phyloP scores from a whole-genome alignment of 2,113 vertebrate species.

The Paralichthys olivaceus region DNA sequence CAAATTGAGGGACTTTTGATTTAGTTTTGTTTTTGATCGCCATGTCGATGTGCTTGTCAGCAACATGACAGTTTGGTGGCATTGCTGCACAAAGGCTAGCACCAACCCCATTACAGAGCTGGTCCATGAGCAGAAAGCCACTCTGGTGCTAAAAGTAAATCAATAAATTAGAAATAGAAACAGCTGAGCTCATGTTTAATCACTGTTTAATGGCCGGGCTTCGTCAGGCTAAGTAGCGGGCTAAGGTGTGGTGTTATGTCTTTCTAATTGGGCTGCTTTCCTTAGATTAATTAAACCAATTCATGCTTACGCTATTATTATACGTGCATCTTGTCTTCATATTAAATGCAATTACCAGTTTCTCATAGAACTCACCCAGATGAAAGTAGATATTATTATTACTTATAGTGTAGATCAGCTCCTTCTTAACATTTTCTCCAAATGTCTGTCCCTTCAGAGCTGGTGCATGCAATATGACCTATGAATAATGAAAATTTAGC shows the following conservation, averaged over 20 bases:
- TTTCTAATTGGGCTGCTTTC: slow-evolving; percentile 5
- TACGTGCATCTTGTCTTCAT: not conserved
- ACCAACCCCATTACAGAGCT: not conserved
- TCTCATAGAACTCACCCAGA: not conserved
- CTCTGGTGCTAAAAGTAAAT: slow-evolving; percentile 45
- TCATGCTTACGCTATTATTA: not conserved
- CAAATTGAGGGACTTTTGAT: not conserved
- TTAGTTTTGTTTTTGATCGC: not conserved
- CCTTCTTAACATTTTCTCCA: not conserved
- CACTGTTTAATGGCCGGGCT: slow-evolving; percentile 45
- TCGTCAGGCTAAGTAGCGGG: slow-evolving; percentile 48
- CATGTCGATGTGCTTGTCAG: slow-evolving; percentile 11
- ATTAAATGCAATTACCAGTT: not conserved
- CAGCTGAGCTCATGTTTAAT: slow-evolving; percentile 55
- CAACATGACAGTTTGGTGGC: not conserved
- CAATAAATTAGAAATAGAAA: slow-evolving; percentile 54
- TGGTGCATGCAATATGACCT: not conserved
- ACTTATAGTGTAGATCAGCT: not conserved
- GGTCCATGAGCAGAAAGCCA: not conserved
- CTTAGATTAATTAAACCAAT: slow-evolving; percentile 28
- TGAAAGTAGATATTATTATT: not conserved
- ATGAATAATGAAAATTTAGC: slow-evolving; percentile 22
- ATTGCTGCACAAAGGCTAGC: slow-evolving; percentile 12
- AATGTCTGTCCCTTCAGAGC: not conserved
- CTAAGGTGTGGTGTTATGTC: not conserved